These are phyloP conservation scores for Sinocyclocheilus anophthalmus DNA, from an alignment of 2,113 vertebrate species.

Conservation along the genomic window DNA sequence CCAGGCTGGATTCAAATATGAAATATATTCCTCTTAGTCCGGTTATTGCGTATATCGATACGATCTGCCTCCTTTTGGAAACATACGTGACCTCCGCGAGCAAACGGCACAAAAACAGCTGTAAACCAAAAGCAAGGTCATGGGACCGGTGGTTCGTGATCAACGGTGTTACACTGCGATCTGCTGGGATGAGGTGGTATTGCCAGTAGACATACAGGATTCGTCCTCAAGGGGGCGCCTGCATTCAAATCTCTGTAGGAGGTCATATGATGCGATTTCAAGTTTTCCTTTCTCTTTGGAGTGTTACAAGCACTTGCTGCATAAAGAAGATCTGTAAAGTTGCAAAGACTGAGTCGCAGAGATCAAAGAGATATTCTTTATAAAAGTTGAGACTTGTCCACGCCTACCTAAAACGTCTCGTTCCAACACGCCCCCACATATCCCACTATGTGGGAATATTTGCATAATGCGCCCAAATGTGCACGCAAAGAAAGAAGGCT, in stretches of 20 bases:
- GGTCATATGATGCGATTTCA: too few relatives aligned
- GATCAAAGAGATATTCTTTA: too few relatives aligned
- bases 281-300: too few relatives aligned
- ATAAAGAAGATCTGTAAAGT: too few relatives aligned
- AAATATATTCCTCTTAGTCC: neutral
- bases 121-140: slow-evolving; percentile 28
- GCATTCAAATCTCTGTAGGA: neutral
- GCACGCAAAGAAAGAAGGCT: too few relatives aligned
- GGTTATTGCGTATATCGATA: neutral
- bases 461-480: too few relatives aligned
- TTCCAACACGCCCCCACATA: too few relatives aligned
- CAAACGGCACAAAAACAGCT: neutral
- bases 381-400: too few relatives aligned
- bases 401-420: too few relatives aligned
- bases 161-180: neutral
- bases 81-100: neutral
- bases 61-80: neutral
- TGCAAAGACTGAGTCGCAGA: too few relatives aligned
- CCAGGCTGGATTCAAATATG: slow-evolving; percentile 1
- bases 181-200: neutral
- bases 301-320: too few relatives aligned
- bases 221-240: neutral
- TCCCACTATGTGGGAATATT: too few relatives aligned
- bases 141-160: neutral
- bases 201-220: neutral